Conservation (phyloP, 2,888 invertebrate species). For the Oxytorus armatus region DNA sequence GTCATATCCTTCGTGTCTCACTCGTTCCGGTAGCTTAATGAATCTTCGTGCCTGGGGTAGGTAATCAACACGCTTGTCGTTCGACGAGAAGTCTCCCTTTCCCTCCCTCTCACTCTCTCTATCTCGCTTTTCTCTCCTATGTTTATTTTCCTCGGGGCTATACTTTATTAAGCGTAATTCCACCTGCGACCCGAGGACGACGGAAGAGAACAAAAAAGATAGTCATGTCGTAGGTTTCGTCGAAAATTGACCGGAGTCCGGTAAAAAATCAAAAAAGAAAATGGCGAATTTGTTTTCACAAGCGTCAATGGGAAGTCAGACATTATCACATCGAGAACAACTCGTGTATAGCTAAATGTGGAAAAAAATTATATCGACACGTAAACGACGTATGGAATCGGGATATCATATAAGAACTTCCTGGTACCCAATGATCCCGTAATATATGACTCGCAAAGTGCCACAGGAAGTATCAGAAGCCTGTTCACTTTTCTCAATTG, state of each 20-base stretch:
- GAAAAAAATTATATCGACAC: too few species aligned
- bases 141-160: slow-evolving; percentile 1
- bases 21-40: slow-evolving; percentile 67
- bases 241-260: too few species aligned
- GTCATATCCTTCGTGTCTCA: slow-evolving; percentile 26
- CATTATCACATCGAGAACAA: too few species aligned
- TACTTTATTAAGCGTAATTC: slow-evolving; percentile 29
- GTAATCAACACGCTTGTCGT: slow-evolving; percentile 67
- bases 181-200: slow-evolving; percentile 6
- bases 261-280: neutral
- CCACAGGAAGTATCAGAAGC: too few species aligned
- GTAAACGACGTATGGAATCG: too few species aligned
- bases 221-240: neutral
- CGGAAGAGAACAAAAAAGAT: slow-evolving; percentile 11
- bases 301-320: too few species aligned
- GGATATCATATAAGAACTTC: too few species aligned
- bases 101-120: slow-evolving; percentile 14
- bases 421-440: too few species aligned
- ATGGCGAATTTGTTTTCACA: too few species aligned
- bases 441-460: too few species aligned
- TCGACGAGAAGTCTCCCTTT: slow-evolving; percentile 51
- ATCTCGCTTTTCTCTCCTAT: neutral
- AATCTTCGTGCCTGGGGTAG: slow-evolving; percentile 67
- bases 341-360: too few species aligned
- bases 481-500: too few species aligned